Evolutionary conservation across 2,113 vertebrate species (phyloP).

Genomic region (Colius striatus): DNA sequence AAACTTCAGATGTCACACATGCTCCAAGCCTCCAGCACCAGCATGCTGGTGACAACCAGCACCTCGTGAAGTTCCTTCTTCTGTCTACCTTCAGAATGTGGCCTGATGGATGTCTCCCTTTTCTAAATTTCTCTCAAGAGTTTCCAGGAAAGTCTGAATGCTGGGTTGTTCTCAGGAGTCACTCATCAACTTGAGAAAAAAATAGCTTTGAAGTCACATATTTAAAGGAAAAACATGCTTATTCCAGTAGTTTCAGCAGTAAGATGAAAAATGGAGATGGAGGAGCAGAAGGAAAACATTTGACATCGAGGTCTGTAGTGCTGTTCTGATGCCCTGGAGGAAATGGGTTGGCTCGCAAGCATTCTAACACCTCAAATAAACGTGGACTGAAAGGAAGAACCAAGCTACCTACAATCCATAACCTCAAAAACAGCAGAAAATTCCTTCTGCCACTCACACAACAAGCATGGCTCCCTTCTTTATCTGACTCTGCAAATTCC

Average conservation of each 20-base stretch:
- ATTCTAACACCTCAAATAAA: background rate
- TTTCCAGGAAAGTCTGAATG: background rate
- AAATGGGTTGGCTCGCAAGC: background rate
- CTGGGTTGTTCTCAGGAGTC: background rate
- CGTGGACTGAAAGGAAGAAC: background rate
- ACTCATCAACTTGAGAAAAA: background rate
- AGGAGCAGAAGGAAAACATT: background rate
- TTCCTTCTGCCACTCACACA: background rate
- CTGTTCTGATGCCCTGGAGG: background rate
- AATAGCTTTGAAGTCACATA: background rate
- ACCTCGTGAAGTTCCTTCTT: background rate
- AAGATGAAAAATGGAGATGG: background rate
- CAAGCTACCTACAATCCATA: background rate
- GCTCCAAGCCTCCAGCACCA: background rate
- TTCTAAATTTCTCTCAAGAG: background rate
- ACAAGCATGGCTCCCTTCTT: background rate
- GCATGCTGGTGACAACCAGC: background rate
- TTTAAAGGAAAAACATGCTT: background rate
- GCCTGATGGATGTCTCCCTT: background rate
- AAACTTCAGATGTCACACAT: background rate
- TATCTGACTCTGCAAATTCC: background rate
- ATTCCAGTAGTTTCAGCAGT: background rate
- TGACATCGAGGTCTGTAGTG: background rate
- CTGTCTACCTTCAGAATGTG: background rate
- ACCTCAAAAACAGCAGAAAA: background rate